phyloP scores from a whole-genome alignment of 37 sponge, comb jelly and placozoan genomes.

The Mnemiopsis leidyi region DNA sequence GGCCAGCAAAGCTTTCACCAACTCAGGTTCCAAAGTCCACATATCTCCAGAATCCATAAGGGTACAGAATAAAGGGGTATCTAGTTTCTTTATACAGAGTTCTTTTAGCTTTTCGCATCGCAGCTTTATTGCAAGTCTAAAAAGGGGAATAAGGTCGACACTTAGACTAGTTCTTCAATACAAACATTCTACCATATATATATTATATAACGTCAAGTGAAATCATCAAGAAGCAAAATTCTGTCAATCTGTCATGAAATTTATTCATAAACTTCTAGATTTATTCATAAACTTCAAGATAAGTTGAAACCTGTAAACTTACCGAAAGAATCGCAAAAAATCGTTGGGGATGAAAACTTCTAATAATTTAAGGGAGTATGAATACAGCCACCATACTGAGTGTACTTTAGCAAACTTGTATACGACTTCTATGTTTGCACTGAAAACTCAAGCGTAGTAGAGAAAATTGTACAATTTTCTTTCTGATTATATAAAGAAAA shows the following conservation, averaged over 20 bases:
- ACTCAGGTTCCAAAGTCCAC: neutral
- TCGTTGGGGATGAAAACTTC: neutral
- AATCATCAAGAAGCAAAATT: too few relatives aligned
- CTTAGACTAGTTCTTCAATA: too few relatives aligned
- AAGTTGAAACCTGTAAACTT: too few relatives aligned
- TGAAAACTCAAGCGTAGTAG: neutral
- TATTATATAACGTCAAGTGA: too few relatives aligned
- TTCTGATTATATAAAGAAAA: too few relatives aligned
- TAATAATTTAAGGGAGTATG: neutral
- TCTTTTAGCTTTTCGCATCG: neutral
- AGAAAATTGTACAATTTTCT: too few relatives aligned
- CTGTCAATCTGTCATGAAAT: too few relatives aligned
- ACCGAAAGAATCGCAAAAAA: neutral
- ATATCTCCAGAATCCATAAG: neutral
- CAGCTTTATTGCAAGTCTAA: neutral
- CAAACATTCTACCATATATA: too few relatives aligned
- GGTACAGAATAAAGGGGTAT: neutral
- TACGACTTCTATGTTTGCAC: neutral
- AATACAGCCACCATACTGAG: neutral
- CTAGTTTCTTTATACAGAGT: neutral
- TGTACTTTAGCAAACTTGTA: conserved; percentile 19
- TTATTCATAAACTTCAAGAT: too few relatives aligned
- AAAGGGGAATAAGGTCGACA: neutral
- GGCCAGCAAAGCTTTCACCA: neutral
- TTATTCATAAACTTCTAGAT: too few relatives aligned